A percentile compares a stretch with the other conserved stretches of the same genome.
Conservation (phyloP, 2,888 invertebrate species). For the Melanophora roralis region DNA sequence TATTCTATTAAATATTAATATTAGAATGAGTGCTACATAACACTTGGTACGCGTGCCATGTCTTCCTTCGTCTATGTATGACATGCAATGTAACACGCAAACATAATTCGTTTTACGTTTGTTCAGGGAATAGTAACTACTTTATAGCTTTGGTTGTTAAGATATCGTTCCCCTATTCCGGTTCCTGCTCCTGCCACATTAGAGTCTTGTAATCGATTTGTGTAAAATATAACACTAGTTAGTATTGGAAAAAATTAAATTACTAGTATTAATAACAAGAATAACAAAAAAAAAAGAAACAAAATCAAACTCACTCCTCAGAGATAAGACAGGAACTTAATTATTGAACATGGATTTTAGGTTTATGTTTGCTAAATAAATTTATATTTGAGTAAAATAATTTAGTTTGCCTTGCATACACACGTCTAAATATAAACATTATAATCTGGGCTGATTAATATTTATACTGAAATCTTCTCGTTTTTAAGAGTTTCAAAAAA, state of each 20-base stretch:
- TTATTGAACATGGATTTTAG: slow-evolving; percentile 11
- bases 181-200: slow-evolving; percentile 15
- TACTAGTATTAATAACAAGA: slow-evolving; percentile 21
- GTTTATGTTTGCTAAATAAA: no score
- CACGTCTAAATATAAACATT: no score
- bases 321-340: background rate
- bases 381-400: no score
- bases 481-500: no score
- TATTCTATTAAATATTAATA: background rate
- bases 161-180: slow-evolving; percentile 24
- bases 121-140: slow-evolving; percentile 19
- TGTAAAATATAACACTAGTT: slow-evolving; percentile 58
- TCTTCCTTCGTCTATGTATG: slow-evolving; percentile 46
- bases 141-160: background rate
- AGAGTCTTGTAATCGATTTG: slow-evolving; percentile 52
- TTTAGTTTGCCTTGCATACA: no score
- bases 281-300: background rate
- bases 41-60: slow-evolving; percentile 54
- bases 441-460: no score
- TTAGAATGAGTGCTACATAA: slow-evolving; percentile 35
- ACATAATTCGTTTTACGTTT: slow-evolving; percentile 40
- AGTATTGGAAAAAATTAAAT: slow-evolving; percentile 42
- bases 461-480: no score
- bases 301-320: background rate
- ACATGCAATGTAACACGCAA: slow-evolving; percentile 58